A percentile compares a stretch with the other conserved stretches of the same genome.
Evolutionary conservation across 1,140 invertebrate species (phyloP).

Genomic region (Atta texana): DNA sequence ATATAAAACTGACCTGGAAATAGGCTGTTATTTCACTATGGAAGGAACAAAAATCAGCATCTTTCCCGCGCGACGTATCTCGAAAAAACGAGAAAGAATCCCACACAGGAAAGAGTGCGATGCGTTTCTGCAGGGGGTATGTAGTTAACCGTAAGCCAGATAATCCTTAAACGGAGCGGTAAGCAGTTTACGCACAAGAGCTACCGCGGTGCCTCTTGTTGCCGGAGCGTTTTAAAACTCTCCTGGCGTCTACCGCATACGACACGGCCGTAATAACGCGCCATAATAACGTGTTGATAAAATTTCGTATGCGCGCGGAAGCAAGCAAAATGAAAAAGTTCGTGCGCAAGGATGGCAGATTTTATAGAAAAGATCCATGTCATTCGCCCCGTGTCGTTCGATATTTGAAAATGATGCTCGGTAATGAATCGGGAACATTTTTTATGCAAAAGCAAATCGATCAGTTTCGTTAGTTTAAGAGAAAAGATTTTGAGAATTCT

Average conservation of each 20-base stretch:
- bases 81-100: background rate
- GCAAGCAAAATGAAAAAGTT: conserved; percentile 31
- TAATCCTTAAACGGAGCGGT: conserved; percentile 60
- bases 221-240: conserved; percentile 51
- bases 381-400: background rate
- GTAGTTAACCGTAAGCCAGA: conserved; percentile 67
- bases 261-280: background rate
- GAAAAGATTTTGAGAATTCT: background rate
- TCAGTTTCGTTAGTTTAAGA: background rate
- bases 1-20: background rate
- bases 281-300: conserved; percentile 56
- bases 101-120: conserved; percentile 29
- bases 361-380: background rate
- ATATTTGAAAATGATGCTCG: conserved; percentile 9
- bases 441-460: background rate
- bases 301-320: conserved; percentile 14
- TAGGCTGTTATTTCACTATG: background rate
- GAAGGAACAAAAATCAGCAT: background rate
- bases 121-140: conserved; percentile 40
- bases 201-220: conserved; percentile 14
- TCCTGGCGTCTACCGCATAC: conserved; percentile 3
- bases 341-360: background rate
- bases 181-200: conserved; percentile 65
- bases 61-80: background rate
- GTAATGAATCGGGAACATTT: conserved; percentile 7